Evolutionary conservation across 2,797 vertebrate species (phyloP), one percentile per base, ranked within the genome.

Genomic region (Gymnodraco acuticeps): DNA sequence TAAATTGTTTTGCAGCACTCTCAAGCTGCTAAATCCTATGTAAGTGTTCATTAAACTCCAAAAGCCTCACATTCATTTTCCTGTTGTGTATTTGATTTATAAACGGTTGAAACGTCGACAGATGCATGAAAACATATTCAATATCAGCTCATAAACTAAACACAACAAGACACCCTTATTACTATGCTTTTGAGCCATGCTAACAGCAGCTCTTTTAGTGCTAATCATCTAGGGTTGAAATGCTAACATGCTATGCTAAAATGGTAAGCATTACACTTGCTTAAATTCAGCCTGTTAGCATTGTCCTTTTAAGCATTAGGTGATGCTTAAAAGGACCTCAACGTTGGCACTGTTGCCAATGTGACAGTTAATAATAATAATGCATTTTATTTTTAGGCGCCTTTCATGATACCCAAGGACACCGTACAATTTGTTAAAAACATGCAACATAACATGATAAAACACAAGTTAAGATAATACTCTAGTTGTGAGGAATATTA

Each of bases 41-140:
- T 23, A 53, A 55, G 10, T 55, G 11, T 33, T 74, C 23, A 86
- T 75, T 86, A 85, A 90, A 86, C 38, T 71, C 8, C 1, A 54
- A 16, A 70, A 79, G 10, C 5, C 14, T 63, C n/a, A 45, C 12
- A 16, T 48, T 42, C 0, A 6, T 19, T 63, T 66, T 38, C 68
- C 19, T 77, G 51, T 64, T 27, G 13, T 52, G 10, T 55, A 27
- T 77, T 81, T 64, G 3, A 53, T 43, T 54, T 48, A 68, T 27
- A 17, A 17, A 74, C 14, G 33, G 1, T 5, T n/a, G 8, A 48
- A 33, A 73, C 5, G 12, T 20, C 11, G 23, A 9, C 45, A 23
- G 13, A 5, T 23, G 8, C 5, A 20, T 58, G 10, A 63, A 20
- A 46, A 1, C 10, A 17, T 0, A 5, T 14, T 31, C 10, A 5